phyloP scores from a whole-genome alignment of 2,888 invertebrate genomes.

The Leptinotarsa haldemani region DNA sequence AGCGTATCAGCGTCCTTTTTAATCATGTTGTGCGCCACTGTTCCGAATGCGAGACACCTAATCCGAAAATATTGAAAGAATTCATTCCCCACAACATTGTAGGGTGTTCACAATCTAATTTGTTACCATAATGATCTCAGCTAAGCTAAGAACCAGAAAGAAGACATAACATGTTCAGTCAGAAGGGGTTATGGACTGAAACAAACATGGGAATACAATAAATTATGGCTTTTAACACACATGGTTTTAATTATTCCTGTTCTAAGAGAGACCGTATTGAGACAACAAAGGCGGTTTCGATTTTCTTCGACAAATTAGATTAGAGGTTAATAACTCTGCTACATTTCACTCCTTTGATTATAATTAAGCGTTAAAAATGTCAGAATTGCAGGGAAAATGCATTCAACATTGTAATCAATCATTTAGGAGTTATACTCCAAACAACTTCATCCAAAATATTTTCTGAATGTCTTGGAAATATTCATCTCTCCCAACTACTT shows the following conservation, averaged over 20 bases:
- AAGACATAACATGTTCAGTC: conserved; percentile 54
- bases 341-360: neutral
- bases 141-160: conserved; percentile 46
- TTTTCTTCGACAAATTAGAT: conserved; percentile 34
- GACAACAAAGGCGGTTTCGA: conserved; percentile 43
- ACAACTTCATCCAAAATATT: too few species aligned
- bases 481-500: too few species aligned
- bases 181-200: conserved; percentile 54
- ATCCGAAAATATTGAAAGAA: neutral
- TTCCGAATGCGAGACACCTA: neutral
- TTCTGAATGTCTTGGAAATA: too few species aligned
- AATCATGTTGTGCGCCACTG: neutral
- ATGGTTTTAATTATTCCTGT: conserved; percentile 50
- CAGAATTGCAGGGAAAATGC: neutral
- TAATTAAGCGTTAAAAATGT: neutral
- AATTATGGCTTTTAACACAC: conserved; percentile 46
- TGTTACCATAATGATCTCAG: conserved; percentile 42
- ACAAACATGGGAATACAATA: conserved; percentile 47
- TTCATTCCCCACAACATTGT: conserved; percentile 32
- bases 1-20: neutral
- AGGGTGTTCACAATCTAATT: conserved; percentile 39
- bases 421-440: too few species aligned
- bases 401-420: neutral
- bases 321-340: conserved; percentile 30
- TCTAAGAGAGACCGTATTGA: conserved; percentile 36